Base-by-base conservation (phyloP, 1,140 invertebrate genomes). In the Hylaeus anthracinus region DNA sequence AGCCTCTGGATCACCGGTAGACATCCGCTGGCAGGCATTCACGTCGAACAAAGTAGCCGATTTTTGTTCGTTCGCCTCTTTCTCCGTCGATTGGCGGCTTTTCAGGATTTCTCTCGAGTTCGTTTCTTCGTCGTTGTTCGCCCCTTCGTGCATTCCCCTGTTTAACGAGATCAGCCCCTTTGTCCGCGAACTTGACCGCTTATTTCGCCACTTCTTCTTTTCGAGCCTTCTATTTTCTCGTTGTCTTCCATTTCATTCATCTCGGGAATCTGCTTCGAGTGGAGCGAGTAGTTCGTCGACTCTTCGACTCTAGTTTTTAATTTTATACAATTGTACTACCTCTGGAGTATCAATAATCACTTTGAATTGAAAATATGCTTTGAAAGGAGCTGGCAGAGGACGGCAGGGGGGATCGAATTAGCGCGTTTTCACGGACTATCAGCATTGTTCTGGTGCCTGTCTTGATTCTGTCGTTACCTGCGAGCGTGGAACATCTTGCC, bases 391-490 rank as follows among this genome's bases (percentile, higher is more conserved):
- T 81, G 37, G 43, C n/a, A 4, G 83, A 63, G n/a, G 14, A 79
- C 2, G 69, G 14, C 51, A 43, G 1, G 6, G 81, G 56, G n/a
- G 58, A 39, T 86, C 82, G 83, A 8, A 88, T 8, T n/a, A 69
- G 5, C 1, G 81, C 80, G 9, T 37, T 45, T 64, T 90, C 88
- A 1, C 89, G 86, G 9, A 90, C 56, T 37, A 84, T 91, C 41
- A 91, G 37, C 67, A 88, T 74, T 1, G 90, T 91, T 78, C 84
- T 88, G 2, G 90, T 87, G 6, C 89, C 90, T 77, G 90, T 85
- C 79, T 74, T 86, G n/a, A 90, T 37, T 45, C 70, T 14, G 1
- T 63, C n/a, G 6, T 56, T 15, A 9, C 48, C 15, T 3, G 26
- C 51, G 14, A 67, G 39, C 2, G 81, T 71, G 1, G 83, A 63